These are phyloP conservation scores for Agrilus planipennis DNA, from an alignment of 1,140 invertebrate genomes.

Conservation along the genomic window DNA sequence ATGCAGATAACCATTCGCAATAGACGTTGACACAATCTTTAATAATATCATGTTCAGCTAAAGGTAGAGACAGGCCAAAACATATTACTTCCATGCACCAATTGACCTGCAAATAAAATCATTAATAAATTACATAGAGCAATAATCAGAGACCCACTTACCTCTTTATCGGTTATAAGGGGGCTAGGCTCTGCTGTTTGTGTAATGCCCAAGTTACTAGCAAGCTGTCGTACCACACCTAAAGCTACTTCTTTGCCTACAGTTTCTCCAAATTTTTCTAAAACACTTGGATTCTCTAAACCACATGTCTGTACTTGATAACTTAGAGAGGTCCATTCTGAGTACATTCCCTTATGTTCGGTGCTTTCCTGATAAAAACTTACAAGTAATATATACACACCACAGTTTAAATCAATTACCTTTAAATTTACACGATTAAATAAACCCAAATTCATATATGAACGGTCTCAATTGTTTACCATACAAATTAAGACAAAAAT, in stretches of 20 bases:
- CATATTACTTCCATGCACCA: conserved; percentile 92
- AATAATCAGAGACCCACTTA: conserved; percentile 20
- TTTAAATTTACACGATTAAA: conserved; percentile 61
- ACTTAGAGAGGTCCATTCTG: conserved; percentile 72
- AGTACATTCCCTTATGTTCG: conserved; percentile 62
- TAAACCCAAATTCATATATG: conserved; percentile 58
- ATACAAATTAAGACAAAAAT: no score
- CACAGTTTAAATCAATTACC: conserved; percentile 35
- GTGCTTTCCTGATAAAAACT: conserved; percentile 32
- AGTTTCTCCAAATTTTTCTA: conserved; percentile 70
- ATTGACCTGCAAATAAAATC: conserved; percentile 42
- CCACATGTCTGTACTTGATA: conserved; percentile 49
- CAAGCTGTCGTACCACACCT: conserved; percentile 71
- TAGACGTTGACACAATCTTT: conserved; percentile 94
- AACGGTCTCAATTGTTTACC: no score
- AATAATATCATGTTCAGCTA: conserved; percentile 85
- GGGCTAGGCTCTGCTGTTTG: conserved; percentile 65
- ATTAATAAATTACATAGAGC: not conserved
- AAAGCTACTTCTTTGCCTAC: conserved; percentile 73
- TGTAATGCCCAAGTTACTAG: conserved; percentile 60
- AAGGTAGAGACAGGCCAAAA: conserved; percentile 79
- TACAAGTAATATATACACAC: conserved; percentile 9
- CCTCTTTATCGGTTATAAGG: conserved; percentile 65
- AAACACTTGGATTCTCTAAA: conserved; percentile 59
- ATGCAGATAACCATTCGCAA: conserved; percentile 88